Percentiles rank a stretch among this genome's conserved stretches.
phyloP scores from a whole-genome alignment of 2,888 invertebrate species.

The Augochlorella aurata region DNA sequence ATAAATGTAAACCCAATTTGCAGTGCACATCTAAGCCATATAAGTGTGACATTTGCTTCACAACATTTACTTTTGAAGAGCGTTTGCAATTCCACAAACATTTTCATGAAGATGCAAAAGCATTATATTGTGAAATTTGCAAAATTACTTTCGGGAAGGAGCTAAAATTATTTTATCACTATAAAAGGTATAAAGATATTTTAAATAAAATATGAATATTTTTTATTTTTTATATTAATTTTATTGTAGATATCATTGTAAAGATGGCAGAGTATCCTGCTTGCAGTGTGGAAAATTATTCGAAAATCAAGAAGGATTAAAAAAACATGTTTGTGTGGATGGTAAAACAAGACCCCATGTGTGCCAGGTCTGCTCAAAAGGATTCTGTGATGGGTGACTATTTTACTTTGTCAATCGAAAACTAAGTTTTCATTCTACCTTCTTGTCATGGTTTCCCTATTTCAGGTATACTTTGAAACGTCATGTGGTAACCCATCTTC shows the following conservation, averaged over 20 bases:
- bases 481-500: constrained; percentile 74
- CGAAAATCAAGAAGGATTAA: constrained; percentile 65
- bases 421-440: too few relatives aligned
- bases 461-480: constrained; percentile 71
- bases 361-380: constrained; percentile 74
- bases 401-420: too few relatives aligned
- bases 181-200: constrained; percentile 61
- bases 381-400: constrained; percentile 70
- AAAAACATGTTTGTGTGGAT: constrained; percentile 69
- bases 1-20: constrained; percentile 73
- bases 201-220: neutral
- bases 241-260: constrained; percentile 66
- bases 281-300: constrained; percentile 75
- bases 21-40: constrained; percentile 71
- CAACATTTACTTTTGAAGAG: constrained; percentile 72
- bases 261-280: constrained; percentile 68
- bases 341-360: constrained; percentile 73
- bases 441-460: neutral
- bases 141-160: constrained; percentile 73
- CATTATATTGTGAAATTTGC: constrained; percentile 71
- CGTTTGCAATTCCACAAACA: constrained; percentile 71
- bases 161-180: constrained; percentile 72
- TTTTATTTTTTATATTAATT: neutral
- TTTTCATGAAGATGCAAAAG: constrained; percentile 69
- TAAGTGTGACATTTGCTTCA: constrained; percentile 67